Base-by-base conservation (phyloP, 1,140 invertebrate species). In the Maconellicoccus hirsutus region DNA sequence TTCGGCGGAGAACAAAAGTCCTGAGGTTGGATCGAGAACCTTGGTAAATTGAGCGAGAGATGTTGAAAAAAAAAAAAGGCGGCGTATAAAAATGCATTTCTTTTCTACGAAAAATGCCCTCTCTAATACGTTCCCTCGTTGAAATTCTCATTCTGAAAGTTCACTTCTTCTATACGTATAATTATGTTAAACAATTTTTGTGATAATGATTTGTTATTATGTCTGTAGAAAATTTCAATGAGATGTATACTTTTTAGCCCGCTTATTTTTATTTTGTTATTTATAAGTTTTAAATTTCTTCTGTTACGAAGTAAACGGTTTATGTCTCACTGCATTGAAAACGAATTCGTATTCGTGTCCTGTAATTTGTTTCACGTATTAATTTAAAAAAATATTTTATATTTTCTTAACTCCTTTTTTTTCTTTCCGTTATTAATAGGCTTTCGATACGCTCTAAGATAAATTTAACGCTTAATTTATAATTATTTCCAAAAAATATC, bases 201-300 rank as follows among this genome's bases (percentile, higher is more conserved):
- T 52, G 42, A 52, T 52, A 52, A 52, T 52, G 42, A 52, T 52
- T n/a, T 52, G 42, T 52, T 52, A 52, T 52, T 52, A 52, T 52
- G 10, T 52, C 6, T 52, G 42, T 52, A 52, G 42, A 52, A 52
- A 52, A 52, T 52, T 52, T 52, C 42, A 52, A 8, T 3, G 10
- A 52, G 42, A 4, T 4, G 42, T 52, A n/a, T n/a, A 52, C 42
- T 16, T 52, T 52, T 52, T 52, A 52, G 42, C 42, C 29, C n/a
- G n/a, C 42, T 52, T 52, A 4, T 52, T 52, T 52, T 52, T 52
- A 52, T 16, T 52, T 52, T 52, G 3, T 52, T 8, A 33, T 33
- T 52, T 16, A 3, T 16, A 2, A 52, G 42, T 52, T 52, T 19
- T 52, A 8, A 52, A 16, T 52, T 52, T 16, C 42, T 52, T 52